Conservation (phyloP, 2,888 invertebrate genomes). For the Pseudeuparius sepicola region DNA sequence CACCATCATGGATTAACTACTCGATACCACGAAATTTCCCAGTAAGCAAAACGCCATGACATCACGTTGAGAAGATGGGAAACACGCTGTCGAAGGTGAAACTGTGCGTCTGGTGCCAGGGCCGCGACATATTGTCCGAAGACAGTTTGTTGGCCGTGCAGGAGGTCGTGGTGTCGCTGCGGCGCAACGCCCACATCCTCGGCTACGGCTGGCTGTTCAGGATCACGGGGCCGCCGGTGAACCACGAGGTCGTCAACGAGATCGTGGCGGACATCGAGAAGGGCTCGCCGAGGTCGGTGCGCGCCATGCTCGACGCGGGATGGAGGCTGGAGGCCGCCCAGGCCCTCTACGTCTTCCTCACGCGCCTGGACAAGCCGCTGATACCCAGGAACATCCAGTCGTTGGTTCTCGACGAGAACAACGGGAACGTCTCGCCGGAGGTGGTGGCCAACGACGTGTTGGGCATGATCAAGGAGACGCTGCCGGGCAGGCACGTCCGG, state of each 20-base stretch:
- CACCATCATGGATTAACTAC: too few species aligned
- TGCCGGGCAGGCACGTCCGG: constrained; percentile 36
- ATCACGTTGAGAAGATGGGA: too few species aligned
- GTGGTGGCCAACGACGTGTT: constrained; percentile 41
- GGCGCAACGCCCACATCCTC: constrained; percentile 32
- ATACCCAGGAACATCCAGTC: constrained; percentile 40
- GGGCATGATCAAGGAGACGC: constrained; percentile 40
- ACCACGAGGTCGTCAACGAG: constrained; percentile 26
- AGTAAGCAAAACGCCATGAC: too few species aligned
- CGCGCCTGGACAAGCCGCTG: constrained; percentile 37
- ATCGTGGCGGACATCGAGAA: constrained; percentile 23
- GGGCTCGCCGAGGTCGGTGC: constrained; percentile 21
- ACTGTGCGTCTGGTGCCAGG: constrained; percentile 18
- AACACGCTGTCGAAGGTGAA: constrained; percentile 4
- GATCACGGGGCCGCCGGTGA: constrained; percentile 27
- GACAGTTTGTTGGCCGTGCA: constrained; percentile 38
- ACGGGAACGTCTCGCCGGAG: constrained; percentile 38
- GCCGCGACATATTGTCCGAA: constrained; percentile 38
- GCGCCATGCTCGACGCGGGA: constrained; percentile 31
- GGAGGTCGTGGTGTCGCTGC: constrained; percentile 35
- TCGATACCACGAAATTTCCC: too few species aligned
- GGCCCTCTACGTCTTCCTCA: constrained; percentile 37
- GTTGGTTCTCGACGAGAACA: constrained; percentile 34
- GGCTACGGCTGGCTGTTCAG: constrained; percentile 33
- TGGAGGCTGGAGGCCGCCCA: constrained; percentile 38